Base-by-base conservation (phyloP, 2,888 invertebrate genomes). In the Andrena minutula region DNA sequence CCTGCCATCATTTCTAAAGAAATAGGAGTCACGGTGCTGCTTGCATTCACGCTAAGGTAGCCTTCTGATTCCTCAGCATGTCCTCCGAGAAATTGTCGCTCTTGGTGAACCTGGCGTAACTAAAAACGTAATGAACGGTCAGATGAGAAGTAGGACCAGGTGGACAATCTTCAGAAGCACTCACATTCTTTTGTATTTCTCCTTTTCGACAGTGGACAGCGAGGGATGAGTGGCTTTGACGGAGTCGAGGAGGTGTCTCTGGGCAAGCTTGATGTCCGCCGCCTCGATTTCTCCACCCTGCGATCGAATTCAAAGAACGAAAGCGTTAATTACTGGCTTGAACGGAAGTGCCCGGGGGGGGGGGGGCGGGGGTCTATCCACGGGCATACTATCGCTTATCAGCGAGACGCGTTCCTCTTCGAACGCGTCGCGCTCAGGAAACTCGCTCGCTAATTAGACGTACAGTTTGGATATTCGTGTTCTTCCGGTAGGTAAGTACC, bases 131-230 rank as follows among this genome's bases (percentile, higher is more conserved):
- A 53, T 41, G 20, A 66, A 51, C 32, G 32, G 32, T 0, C 30
- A 51, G 70, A 16, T 58, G 26, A 51, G 30, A 47, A 30, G 32
- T 47, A 58, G 69, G 4, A 28, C 7, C 23, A 61, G 12, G 7
- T 41, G n/a, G 26, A 68, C 32, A 26, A 16, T 41, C 4, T 41
- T 5, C 12, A 51, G 51, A 63, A 76, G 49, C 51, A 95, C 97
- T 96, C 94, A 98, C 98, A 97, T 97, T 92, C 94, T 95, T 86
- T 96, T 95, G 92, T 97, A 98, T 94, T 96, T 97, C 20, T 94
- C 86, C 84, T 96, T 95, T 91, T 98, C 98, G 35, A 95, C 94
- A 20, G 91, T 92, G 5, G 96, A 96, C 3, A 98, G 95, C 0
- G 98, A 98, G 0, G 98, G 98, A 77, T 96, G 96, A 41, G 97